Evolutionary conservation across 2,888 invertebrate species (phyloP).

Genomic region (Stenichneumon culpator): DNA sequence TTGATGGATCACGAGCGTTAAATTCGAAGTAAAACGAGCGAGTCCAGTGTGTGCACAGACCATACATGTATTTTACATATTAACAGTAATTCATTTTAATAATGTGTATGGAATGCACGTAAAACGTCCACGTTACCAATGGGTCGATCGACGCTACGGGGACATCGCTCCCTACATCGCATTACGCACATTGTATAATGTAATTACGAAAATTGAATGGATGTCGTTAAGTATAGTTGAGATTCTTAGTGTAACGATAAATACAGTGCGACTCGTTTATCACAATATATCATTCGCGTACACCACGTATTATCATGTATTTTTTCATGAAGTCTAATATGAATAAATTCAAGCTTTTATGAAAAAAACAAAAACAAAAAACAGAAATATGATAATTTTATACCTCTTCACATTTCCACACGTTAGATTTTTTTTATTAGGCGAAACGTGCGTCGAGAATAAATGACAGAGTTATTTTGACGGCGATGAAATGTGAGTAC

Average conservation of each 20-base stretch:
- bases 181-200: slow-evolving; percentile 69
- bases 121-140: slow-evolving; percentile 60
- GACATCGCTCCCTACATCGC: slow-evolving; percentile 57
- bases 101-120: slow-evolving; percentile 67
- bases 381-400: neutral
- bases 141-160: slow-evolving; percentile 45
- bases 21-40: slow-evolving; percentile 51
- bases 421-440: neutral
- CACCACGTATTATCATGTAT: slow-evolving; percentile 82
- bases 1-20: slow-evolving; percentile 68
- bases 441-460: neutral
- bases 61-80: slow-evolving; percentile 63
- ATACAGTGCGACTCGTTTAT: slow-evolving; percentile 65
- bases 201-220: slow-evolving; percentile 66
- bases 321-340: slow-evolving; percentile 83
- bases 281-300: slow-evolving; percentile 74
- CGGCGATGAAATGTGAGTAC: slow-evolving; percentile 38
- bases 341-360: slow-evolving; percentile 79
- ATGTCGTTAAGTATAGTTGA: slow-evolving; percentile 55
- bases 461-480: neutral
- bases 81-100: slow-evolving; percentile 68
- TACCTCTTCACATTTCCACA: neutral
- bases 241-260: slow-evolving; percentile 56
- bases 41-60: slow-evolving; percentile 66
- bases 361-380: slow-evolving; percentile 47